These are phyloP conservation scores for Gadopsis bispinosus DNA, from an alignment of 2,797 vertebrate species.

Conservation along the genomic window DNA sequence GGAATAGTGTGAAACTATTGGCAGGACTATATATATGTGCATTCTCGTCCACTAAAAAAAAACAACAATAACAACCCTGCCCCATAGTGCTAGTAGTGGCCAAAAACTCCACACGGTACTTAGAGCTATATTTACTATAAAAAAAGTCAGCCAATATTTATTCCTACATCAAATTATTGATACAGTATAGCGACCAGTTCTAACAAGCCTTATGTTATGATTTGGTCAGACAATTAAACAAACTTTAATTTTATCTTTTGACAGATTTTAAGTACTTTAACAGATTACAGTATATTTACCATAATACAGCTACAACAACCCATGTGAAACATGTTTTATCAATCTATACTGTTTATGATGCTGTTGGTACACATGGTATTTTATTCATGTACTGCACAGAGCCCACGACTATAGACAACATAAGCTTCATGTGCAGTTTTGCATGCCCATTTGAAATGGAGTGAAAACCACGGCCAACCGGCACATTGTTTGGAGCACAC, in stretches of 20 bases:
- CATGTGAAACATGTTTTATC: background rate
- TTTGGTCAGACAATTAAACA: background rate
- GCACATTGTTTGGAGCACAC: background rate
- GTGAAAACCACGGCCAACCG: background rate
- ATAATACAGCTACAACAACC: background rate
- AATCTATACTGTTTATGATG: background rate
- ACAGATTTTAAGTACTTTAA: background rate
- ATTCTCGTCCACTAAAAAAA: background rate
- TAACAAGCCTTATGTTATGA: background rate
- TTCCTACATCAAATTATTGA: background rate
- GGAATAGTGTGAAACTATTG: too few species aligned
- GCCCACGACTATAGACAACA: background rate
- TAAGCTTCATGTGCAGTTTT: background rate
- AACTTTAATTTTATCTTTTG: background rate
- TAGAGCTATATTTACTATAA: background rate
- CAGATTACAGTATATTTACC: background rate
- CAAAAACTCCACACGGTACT: background rate
- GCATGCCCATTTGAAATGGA: background rate
- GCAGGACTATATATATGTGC: background rate
- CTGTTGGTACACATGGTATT: background rate
- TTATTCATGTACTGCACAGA: background rate
- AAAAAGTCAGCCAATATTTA: background rate
- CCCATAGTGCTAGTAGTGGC: background rate
- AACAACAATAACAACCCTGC: too few species aligned
- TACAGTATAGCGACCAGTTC: background rate